Evolutionary conservation across 2,888 invertebrate genomes (phyloP), one percentile per base, ranked within the genome.

Genomic region (Trachelus troglodyta): DNA sequence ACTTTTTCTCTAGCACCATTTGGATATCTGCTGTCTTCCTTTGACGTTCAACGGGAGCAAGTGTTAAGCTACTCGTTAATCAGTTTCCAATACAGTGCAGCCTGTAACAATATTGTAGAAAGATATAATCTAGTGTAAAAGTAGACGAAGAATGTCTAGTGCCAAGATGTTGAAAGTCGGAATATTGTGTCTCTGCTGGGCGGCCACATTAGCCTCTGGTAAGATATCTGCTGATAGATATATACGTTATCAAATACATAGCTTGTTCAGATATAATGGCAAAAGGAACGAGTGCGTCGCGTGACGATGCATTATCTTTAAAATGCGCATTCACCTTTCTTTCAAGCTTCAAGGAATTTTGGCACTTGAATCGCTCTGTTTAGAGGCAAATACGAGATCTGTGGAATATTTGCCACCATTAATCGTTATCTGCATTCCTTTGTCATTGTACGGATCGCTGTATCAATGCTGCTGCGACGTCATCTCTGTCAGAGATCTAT

Each of bases 251-350:
- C 12, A 34, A 0, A 31, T 71, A 34, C 23, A 33, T 34, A 15
- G 0, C 71, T 30, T 71, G 30, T 11, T 30, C 23, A 34, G 12
- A 71, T 71, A 12, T 12, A 71, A 71, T 71, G 71, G 71, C 30
- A 71, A 30, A 15, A 15, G 1, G 34, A 15, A 34, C 30, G 30
- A 11, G 23, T 34, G 12, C 31, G 71, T 71, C 30, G 11, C 12
- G 30, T 71, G 71, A 71, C 71, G 11, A 23, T 71, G 71, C 71
- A 71, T 34, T 71, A 71, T 71, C 71, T 6, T 34, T 71, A 23
- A 71, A 56, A 56, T 6, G 9, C 23, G 2, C 56, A 12, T 37
- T 9, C 23, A 23, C 23, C 9, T 56, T 2, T 56, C 56, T 15
- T 23, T 23, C 23, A 56, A 56, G 56, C 9, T 15, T 23, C 2